Evolutionary conservation across 2,113 vertebrate genomes (phyloP), one percentile per base, ranked within the genome.

Genomic region (Albula glossodonta): DNA sequence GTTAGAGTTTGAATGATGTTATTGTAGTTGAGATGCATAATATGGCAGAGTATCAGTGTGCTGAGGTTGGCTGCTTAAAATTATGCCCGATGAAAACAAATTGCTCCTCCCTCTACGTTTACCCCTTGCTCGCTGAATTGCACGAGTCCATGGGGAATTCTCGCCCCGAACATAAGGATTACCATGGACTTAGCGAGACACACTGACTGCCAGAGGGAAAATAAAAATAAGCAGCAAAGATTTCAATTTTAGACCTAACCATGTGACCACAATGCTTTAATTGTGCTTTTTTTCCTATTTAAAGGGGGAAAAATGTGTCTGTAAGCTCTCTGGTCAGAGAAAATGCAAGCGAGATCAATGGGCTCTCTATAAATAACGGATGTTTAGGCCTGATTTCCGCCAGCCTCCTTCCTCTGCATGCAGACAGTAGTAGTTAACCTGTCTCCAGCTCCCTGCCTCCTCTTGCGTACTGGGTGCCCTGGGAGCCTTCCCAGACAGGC

Each of bases 391-490:
- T 85, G 90, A 90, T 89, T 88, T 87, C 89, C 84, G 86, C 89
- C 90, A 83, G 87, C 85, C 1, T 79, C 84, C 89, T 92, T 94
- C 92, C 80, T 87, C 81, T 88, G 86, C 86, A 85, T 87, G 90
- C 87, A 91, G 92, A 92, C 89, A 90, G 89, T 81, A 84, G 89
- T 90, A 89, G 90, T 94, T 92, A 94, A 94, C 93, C 92, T 92
- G 91, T 93, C 93, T 94, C 88, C 91, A 89, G 85, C 80, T 74
- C 86, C 84, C 86, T 83, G 85, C 80, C 81, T 84, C 90, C 83
- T 87, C 84, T 85, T 81, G 31, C 81, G 22, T 83, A 57, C 15
- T 83, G 0, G 85, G n/a, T 9, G 63, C 66, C 56, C 80, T 78
- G 52, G 83, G 81, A 51, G 56, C 78, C 82, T 70, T 80, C n/a